Conservation (phyloP, 1,140 invertebrate genomes). For the Mactra quadrangularis region DNA sequence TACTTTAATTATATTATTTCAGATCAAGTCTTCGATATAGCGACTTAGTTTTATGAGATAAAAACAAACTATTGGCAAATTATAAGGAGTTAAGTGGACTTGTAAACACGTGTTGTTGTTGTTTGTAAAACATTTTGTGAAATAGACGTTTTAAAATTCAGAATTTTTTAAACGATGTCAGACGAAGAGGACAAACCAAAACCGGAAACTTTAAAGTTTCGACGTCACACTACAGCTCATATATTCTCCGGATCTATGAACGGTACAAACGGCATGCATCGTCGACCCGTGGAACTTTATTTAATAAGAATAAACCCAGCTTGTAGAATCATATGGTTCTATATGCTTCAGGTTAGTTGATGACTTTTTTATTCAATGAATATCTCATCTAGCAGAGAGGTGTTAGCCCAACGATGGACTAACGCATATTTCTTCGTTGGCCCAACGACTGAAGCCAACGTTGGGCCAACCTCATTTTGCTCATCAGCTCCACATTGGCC, state of each 20-base stretch:
- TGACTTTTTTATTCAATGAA: not conserved
- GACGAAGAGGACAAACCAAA: constrained; percentile 12
- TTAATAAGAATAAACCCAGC: constrained; percentile 73
- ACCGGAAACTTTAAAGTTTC: constrained; percentile 11
- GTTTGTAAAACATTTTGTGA: no score
- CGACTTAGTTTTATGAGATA: no score
- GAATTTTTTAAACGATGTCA: not conserved
- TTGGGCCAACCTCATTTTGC: no score
- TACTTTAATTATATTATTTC: no score
- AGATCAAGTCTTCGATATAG: no score
- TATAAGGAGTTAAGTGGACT: no score
- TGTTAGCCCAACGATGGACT: no score
- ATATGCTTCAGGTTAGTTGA: constrained; percentile 74
- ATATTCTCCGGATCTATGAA: not conserved
- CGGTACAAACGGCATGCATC: constrained; percentile 60
- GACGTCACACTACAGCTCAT: constrained; percentile 20
- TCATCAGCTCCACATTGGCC: not conserved
- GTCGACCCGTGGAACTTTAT: constrained; percentile 72
- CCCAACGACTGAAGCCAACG: not conserved
- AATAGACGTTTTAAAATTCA: no score
- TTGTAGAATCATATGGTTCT: constrained; percentile 75
- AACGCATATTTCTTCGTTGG: no score
- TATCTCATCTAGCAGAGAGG: no score
- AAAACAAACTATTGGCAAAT: no score
- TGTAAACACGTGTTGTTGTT: no score